These are phyloP conservation scores for Sebastolobus alascanus DNA, from an alignment of 2,797 vertebrate genomes.

Conservation along the genomic window DNA sequence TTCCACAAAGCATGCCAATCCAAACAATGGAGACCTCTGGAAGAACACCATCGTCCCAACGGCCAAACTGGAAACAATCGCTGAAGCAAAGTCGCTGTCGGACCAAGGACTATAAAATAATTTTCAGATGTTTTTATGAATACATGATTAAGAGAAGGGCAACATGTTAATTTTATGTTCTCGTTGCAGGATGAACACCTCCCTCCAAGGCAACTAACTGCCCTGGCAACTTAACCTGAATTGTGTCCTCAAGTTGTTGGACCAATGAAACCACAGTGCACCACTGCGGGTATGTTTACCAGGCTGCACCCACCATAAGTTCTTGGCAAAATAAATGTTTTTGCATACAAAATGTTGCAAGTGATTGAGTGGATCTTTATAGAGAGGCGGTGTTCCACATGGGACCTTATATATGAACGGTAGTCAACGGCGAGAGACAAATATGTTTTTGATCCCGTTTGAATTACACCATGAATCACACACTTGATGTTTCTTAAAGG, in stretches of 20 bases:
- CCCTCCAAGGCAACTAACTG: conserved; percentile 33
- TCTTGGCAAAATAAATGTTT: neutral
- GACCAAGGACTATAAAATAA: conserved; percentile 50
- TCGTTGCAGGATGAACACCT: conserved; percentile 83
- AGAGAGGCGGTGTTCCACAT: too few relatives aligned
- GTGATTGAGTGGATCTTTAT: neutral
- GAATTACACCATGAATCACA: too few relatives aligned
- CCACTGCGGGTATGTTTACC: conserved; percentile 41
- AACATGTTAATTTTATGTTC: conserved; percentile 61
- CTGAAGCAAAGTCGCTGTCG: conserved; percentile 56
- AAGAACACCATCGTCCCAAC: conserved; percentile 67
- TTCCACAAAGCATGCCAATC: conserved; percentile 81
- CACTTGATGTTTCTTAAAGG: too few relatives aligned
- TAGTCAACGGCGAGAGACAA: too few relatives aligned
- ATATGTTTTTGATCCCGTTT: too few relatives aligned
- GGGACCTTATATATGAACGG: too few relatives aligned
- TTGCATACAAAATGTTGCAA: neutral
- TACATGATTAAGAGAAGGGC: conserved; percentile 52
- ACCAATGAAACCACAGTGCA: conserved; percentile 10
- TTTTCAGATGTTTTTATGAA: conserved; percentile 45
- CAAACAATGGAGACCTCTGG: conserved; percentile 81
- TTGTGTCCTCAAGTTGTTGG: conserved; percentile 47
- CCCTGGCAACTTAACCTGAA: conserved; percentile 40
- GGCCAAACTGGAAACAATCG: conserved; percentile 75
- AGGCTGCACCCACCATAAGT: neutral